Evolutionary conservation across 2,797 vertebrate genomes (phyloP), one percentile per base, ranked within the genome.

Genomic region (Poeciliopsis presidionis): DNA sequence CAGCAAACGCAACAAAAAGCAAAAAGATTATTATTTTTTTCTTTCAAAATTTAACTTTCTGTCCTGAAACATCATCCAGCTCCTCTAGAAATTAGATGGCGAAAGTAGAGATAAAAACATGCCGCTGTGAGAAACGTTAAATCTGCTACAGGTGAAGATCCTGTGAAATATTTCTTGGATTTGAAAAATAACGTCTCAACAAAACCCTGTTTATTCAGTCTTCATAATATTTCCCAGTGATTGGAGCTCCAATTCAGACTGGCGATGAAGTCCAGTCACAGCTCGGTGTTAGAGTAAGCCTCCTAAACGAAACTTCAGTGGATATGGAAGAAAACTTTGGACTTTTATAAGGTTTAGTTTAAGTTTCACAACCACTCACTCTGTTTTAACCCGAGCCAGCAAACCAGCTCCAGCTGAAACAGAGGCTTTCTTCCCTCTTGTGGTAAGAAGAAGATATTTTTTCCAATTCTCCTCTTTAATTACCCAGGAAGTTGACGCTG

Each of bases 351-450:
- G 33, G 9, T 9, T 36, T 20, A 36, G 30, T 36, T 25, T 8
- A 33, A 8, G 5, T 36, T 63, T 63, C 33, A 7, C 59, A 61
- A 63, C 14, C 7, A 36, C 14, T 61, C 57, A 33, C 57, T 61
- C 5, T 1, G 22, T 63, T 57, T 12, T 8, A 41, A 41, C 7
- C 7, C 1, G 39, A 41, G 39, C 39, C 39, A 41, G 39, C 7
- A 41, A 7, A 41, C 39, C 39, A 63, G 51, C 16, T 3, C 1
- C 1, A 20, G 41, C 28, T 78, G 9, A 69, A 43, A 51, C 5
- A 59, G 43, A 33, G 5, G 0, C 7, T 22, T 65, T 87, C 57
- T 82, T 72, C 73, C 81, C 78, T 83, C 79, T 45, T 61, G 77
- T 76, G 75, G 80, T 71, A 74, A 70, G 41, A 78, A 28, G 57